Base-by-base conservation (phyloP, 2,888 invertebrate genomes). In the Leptopterna dolabrata region DNA sequence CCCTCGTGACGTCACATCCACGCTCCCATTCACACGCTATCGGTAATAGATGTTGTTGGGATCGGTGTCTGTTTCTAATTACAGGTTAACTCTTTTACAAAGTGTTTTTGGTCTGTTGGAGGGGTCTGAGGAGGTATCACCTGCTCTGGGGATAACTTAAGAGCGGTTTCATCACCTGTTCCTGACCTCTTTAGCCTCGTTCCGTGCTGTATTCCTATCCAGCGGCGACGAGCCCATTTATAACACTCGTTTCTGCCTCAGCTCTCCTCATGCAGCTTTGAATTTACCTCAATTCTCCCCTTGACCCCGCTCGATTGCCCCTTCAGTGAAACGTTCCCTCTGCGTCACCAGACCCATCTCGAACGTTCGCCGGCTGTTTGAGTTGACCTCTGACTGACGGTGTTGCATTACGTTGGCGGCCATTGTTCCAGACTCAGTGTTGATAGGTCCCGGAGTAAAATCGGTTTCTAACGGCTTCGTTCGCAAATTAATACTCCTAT, bases 141-240 rank as follows among this genome's bases (percentile, higher is more conserved):
- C n/a, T n/a, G n/a, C 16, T 16, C 63, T 6, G 7, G 73, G 73
- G 29, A 30, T 73, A 73, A 73, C n/a, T 27, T 73, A 73, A 36
- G 29, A 73, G 36, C 36, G 29, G 73, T 73, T 73, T 73, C 29
- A 73, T 73, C 73, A 73, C 36, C 73, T 30, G 73, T 36, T 73
- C 30, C 73, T 36, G 36, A 73, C 73, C 73, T 73, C 73, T 73
- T 73, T 73, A 27, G 55, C n/a, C 55, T 19, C 55, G 55, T 55
- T 55, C 55, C 55, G 55, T 55, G 55, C 55, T 16, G 55, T 19
- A 19, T n/a, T 55, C 55, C 55, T 55, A 55, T 55, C n/a, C n/a
- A 55, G 19, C 55, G 19, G n/a, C 55, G 55, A 55, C 55, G 19
- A 16, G 55, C 19, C 55, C 55, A 55, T 55, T 55, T 55, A 55